A percentile compares a stretch with the other conserved stretches of the same genome.
phyloP scores from a whole-genome alignment of 2,888 invertebrate species.

The Lapara coniferarum region DNA sequence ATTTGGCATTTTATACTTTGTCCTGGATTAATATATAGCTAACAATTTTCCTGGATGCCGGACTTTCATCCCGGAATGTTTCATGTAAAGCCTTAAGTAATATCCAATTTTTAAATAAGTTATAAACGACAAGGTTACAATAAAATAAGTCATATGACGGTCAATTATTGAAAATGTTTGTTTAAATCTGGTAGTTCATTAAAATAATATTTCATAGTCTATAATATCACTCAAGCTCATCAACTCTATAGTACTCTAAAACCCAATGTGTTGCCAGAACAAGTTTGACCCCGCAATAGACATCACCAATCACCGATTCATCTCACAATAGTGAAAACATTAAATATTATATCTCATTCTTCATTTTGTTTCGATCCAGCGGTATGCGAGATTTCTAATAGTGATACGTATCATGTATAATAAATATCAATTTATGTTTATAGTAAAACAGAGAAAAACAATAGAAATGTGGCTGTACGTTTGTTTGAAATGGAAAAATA shows the following conservation, averaged over 20 bases:
- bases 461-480: neutral
- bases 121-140: no score
- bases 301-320: slow-evolving; percentile 11
- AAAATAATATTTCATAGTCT: neutral
- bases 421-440: slow-evolving; percentile 33
- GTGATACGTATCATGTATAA: slow-evolving; percentile 20
- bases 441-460: slow-evolving; percentile 31
- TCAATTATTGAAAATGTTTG: no score
- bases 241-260: neutral
- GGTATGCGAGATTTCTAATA: slow-evolving; percentile 37
- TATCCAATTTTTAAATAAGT: no score
- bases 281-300: neutral
- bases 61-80: no score
- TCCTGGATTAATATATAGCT: no score
- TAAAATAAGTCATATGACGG: no score
- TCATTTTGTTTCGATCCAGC: slow-evolving; percentile 35
- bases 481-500: slow-evolving; percentile 15
- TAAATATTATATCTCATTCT: slow-evolving; percentile 33
- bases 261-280: neutral
- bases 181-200: neutral
- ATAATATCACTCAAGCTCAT: neutral
- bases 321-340: slow-evolving; percentile 29
- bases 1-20: no score
- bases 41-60: no score
- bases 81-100: no score